These are phyloP conservation scores for Rhyacophila brunnea DNA, from an alignment of 1,140 invertebrate species.

Conservation along the genomic window DNA sequence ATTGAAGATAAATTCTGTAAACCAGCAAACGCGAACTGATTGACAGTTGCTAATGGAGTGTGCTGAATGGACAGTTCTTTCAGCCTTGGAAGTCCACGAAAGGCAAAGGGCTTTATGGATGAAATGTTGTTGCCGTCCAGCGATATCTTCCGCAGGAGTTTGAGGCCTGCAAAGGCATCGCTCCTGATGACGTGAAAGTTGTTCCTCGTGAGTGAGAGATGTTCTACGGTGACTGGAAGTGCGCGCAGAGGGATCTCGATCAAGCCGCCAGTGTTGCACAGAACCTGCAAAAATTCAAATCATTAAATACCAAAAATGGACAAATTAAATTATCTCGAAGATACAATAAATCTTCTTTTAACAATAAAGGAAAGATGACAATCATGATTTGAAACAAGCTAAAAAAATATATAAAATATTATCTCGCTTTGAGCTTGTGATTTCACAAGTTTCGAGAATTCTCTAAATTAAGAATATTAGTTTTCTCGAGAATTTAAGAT, in stretches of 20 bases:
- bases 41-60: slow-evolving; percentile 71
- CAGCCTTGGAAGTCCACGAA: slow-evolving; percentile 72
- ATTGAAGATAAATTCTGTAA: slow-evolving; percentile 77
- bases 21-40: slow-evolving; percentile 77
- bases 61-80: slow-evolving; percentile 78
- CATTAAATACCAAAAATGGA: too few relatives aligned
- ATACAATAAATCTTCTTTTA: too few relatives aligned
- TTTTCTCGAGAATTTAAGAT: too few relatives aligned
- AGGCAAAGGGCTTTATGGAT: slow-evolving; percentile 76
- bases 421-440: too few relatives aligned
- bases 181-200: slow-evolving; percentile 73
- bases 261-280: slow-evolving; percentile 80
- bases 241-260: slow-evolving; percentile 71
- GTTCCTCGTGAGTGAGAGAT: slow-evolving; percentile 78
- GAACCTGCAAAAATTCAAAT: slow-evolving; percentile 57
- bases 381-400: too few relatives aligned
- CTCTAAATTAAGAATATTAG: too few relatives aligned
- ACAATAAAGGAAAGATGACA: too few relatives aligned
- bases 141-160: slow-evolving; percentile 68
- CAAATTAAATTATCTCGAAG: too few relatives aligned
- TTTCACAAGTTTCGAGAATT: too few relatives aligned
- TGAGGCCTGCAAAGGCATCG: slow-evolving; percentile 74
- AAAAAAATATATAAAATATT: too few relatives aligned
- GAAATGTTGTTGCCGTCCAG: slow-evolving; percentile 80
- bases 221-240: slow-evolving; percentile 72